Percentiles rank a stretch among this genome's conserved stretches.
phyloP scores from a whole-genome alignment of 2,797 vertebrate genomes.

The Aratinga solstitialis region DNA sequence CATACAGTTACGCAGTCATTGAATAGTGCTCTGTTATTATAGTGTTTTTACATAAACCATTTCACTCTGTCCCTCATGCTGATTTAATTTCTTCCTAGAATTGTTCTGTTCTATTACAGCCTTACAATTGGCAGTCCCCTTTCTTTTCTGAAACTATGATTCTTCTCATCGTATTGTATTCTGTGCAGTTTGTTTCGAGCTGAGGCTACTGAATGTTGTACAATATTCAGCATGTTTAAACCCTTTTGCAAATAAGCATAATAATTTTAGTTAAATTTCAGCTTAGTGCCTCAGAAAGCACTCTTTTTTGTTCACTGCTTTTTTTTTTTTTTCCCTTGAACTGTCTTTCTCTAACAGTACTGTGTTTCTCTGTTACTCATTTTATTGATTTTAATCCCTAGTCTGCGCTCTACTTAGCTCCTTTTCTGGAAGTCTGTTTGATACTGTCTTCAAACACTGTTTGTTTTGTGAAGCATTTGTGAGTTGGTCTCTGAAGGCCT shows the following conservation, averaged over 20 bases:
- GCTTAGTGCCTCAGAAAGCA: not conserved
- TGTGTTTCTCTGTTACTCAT: not conserved
- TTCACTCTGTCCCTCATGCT: not conserved
- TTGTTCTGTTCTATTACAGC: not conserved
- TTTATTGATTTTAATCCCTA: constrained; percentile 28
- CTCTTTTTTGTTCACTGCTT: not conserved
- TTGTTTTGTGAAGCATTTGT: not conserved
- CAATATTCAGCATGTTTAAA: not conserved
- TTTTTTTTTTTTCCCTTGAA: not conserved
- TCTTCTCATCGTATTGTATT: not conserved
- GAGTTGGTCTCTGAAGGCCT: constrained; percentile 10
- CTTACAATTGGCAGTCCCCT: not conserved
- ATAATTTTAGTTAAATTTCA: not conserved
- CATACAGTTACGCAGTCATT: not conserved
- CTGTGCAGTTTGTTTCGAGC: not conserved
- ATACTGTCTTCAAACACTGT: not conserved
- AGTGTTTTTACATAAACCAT: not conserved
- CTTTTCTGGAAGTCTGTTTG: constrained; percentile 10
- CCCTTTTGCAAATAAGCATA: not conserved
- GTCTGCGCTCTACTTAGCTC: not conserved
- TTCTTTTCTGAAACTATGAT: not conserved
- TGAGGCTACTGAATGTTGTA: not conserved
- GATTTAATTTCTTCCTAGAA: not conserved
- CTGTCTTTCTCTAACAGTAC: not conserved
- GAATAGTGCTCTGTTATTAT: not conserved